Conservation (phyloP, 1,140 invertebrate species). For the Zaprionus camerounensis region DNA sequence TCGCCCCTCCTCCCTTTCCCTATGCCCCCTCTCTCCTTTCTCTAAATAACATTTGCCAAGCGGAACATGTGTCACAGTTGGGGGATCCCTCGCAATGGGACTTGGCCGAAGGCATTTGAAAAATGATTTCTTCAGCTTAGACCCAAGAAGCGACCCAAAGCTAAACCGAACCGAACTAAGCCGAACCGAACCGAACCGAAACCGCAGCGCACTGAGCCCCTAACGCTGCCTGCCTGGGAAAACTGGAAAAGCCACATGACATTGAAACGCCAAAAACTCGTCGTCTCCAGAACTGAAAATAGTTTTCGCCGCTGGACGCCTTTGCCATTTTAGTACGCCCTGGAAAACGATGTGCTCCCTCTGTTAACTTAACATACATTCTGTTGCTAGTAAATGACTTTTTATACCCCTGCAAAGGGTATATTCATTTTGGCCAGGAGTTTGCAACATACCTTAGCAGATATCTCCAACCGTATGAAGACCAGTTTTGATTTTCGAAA, state of each 20-base stretch:
- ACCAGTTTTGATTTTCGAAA: too few relatives aligned
- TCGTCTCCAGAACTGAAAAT: constrained; percentile 20
- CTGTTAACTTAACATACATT: too few relatives aligned
- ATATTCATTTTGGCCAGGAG: too few relatives aligned
- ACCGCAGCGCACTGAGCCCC: neutral
- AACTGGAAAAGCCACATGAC: constrained; percentile 8
- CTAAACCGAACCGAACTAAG: neutral
- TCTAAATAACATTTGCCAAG: constrained; percentile 35
- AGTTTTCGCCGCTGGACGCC: constrained; percentile 50
- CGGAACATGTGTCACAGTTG: constrained; percentile 51
- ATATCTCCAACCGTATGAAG: too few relatives aligned
- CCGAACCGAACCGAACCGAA: neutral
- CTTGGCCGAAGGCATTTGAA: constrained; percentile 42
- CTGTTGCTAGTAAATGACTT: too few relatives aligned
- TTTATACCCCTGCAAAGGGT: too few relatives aligned
- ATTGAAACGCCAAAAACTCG: constrained; percentile 3
- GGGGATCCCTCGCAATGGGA: constrained; percentile 37
- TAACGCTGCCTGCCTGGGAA: constrained; percentile 13
- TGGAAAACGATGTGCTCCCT: neutral
- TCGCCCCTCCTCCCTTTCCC: neutral
- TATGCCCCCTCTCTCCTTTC: neutral
- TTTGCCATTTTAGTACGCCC: constrained; percentile 45
- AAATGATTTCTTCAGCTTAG: constrained; percentile 53
- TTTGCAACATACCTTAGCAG: too few relatives aligned
- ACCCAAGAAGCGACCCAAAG: constrained; percentile 15